These are phyloP conservation scores for Cyprinella venusta DNA, from an alignment of 2,797 vertebrate genomes.

Conservation along the genomic window DNA sequence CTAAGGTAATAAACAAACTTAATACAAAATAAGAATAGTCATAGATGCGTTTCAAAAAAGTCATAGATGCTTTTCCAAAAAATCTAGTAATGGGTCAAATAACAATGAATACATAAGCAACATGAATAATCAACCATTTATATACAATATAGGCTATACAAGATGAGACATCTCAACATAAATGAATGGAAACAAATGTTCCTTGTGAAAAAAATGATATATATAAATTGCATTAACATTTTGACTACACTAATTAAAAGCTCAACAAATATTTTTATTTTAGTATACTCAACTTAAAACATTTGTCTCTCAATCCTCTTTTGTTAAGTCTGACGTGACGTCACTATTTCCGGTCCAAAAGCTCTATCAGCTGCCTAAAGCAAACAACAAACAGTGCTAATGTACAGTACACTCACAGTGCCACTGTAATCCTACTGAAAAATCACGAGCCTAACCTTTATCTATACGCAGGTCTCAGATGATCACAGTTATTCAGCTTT, in stretches of 20 bases:
- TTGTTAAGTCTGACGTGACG: neutral
- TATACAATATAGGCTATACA: neutral
- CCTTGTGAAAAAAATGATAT: too few relatives aligned
- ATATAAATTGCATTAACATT: neutral
- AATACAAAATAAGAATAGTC: neutral
- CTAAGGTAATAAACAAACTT: neutral
- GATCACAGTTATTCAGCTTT: neutral
- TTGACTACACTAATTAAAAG: neutral
- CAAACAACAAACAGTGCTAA: neutral
- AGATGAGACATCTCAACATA: neutral
- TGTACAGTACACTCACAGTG: neutral
- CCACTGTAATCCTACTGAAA: neutral
- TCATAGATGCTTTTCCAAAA: neutral
- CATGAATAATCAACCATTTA: neutral
- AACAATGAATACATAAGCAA: neutral
- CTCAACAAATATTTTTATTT: neutral
- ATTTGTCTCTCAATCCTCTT: neutral
- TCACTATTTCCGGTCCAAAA: neutral
- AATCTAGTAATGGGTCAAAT: neutral
- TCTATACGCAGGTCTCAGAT: neutral
- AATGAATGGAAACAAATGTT: neutral
- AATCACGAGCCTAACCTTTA: neutral
- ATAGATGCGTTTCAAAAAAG: neutral
- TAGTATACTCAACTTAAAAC: neutral
- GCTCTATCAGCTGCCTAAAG: neutral